Evolutionary conservation across 2,797 vertebrate species (phyloP).

Genomic region (Gymnoscopelus microlampas): DNA sequence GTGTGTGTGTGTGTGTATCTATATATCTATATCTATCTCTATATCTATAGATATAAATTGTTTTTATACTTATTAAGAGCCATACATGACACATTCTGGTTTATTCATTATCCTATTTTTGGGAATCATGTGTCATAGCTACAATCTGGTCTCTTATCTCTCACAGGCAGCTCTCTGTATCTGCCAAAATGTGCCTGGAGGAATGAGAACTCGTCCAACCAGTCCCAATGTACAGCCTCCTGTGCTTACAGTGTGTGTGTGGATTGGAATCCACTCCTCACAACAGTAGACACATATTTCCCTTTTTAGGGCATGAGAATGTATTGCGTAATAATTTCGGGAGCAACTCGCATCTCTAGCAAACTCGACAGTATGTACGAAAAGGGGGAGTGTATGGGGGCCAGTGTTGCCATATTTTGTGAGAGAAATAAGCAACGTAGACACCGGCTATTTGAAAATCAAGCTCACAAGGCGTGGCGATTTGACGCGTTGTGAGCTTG

Average conservation of each 20-base stretch:
- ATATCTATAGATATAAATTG: too few species aligned
- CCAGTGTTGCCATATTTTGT: too few species aligned
- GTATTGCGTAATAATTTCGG: slow-evolving; percentile 87
- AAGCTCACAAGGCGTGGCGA: too few species aligned
- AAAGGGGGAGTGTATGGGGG: slow-evolving; percentile 29
- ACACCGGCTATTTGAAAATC: too few species aligned
- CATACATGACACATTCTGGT: too few species aligned
- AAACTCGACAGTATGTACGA: slow-evolving; percentile 50
- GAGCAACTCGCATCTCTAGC: slow-evolving; percentile 71
- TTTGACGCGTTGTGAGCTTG: too few species aligned
- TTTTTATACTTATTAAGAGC: too few species aligned
- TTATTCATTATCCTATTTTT: too few species aligned
- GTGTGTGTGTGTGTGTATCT: too few species aligned
- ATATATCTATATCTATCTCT: too few species aligned
- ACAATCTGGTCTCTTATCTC: neutral
- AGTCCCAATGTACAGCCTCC: slow-evolving; percentile 39
- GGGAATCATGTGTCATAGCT: neutral
- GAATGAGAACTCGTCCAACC: slow-evolving; percentile 24
- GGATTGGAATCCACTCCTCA: slow-evolving; percentile 59
- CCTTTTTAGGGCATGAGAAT: slow-evolving; percentile 91
- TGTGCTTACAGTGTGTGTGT: neutral
- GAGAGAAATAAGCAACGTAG: too few species aligned
- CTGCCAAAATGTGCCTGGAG: neutral
- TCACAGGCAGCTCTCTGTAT: slow-evolving; percentile 1
- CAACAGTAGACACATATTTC: slow-evolving; percentile 74